These are phyloP conservation scores for Dendrocincla tyrannina DNA, from an alignment of 2,797 vertebrate genomes.

Conservation along the genomic window DNA sequence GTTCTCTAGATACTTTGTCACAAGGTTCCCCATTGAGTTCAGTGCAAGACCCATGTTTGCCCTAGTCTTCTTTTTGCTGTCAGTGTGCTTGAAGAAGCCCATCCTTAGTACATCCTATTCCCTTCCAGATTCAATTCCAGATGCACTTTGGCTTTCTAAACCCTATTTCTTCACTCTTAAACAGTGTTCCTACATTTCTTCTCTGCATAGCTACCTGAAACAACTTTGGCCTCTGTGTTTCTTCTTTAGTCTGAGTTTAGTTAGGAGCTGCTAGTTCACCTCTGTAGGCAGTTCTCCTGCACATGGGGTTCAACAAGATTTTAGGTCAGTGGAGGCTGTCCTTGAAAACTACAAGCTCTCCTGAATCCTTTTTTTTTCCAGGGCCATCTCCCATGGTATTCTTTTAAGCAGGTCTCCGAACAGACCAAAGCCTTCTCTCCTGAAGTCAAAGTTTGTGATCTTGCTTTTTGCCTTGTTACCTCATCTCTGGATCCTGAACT, in stretches of 20 bases:
- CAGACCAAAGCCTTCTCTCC: background rate
- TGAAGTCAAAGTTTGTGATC: background rate
- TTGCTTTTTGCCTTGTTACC: background rate
- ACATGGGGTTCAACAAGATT: background rate
- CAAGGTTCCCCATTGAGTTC: background rate
- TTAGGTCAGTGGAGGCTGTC: background rate
- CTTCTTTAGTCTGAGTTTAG: background rate
- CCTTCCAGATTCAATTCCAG: background rate
- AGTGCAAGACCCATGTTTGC: rapidly evolving
- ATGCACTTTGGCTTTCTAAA: background rate
- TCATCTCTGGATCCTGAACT: background rate
- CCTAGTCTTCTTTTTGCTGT: background rate
- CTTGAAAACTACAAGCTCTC: background rate
- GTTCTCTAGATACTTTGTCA: background rate
- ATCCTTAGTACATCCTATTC: background rate
- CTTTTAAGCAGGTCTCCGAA: background rate
- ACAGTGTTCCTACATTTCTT: background rate
- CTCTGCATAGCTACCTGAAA: background rate
- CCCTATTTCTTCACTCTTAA: background rate
- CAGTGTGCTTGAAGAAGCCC: background rate
- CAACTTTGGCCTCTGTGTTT: background rate
- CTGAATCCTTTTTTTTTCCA: background rate
- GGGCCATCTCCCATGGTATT: background rate
- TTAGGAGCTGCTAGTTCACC: background rate
- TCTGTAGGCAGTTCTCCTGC: background rate